These are phyloP conservation scores for Calidris pygmaea DNA, from an alignment of 2,113 vertebrate genomes.

Conservation along the genomic window DNA sequence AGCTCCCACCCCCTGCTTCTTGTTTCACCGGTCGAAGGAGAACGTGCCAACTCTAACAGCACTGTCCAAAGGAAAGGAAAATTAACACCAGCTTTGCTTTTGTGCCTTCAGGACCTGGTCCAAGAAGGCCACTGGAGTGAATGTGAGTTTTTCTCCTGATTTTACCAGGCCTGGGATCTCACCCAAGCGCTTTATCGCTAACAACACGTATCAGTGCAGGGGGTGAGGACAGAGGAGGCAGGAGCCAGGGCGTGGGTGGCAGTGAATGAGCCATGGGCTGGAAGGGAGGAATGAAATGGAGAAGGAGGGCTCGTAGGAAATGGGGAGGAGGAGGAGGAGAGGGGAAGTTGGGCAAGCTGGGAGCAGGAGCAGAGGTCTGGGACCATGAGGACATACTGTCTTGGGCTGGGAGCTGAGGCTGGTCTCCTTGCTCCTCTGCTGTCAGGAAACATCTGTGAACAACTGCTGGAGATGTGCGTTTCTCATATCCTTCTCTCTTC, in stretches of 20 bases:
- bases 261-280: fast-evolving
- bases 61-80: slow-evolving; percentile 34
- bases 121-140: slow-evolving; percentile 2
- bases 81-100: slow-evolving; percentile 53
- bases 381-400: neutral
- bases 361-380: neutral
- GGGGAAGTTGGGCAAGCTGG: neutral
- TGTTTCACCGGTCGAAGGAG: neutral
- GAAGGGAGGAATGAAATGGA: neutral
- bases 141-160: neutral
- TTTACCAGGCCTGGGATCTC: neutral
- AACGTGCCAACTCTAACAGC: slow-evolving; percentile 25
- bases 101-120: neutral
- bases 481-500: neutral
- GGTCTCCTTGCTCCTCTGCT: neutral
- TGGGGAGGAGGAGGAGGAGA: neutral
- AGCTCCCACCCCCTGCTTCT: neutral
- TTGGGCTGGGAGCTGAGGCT: neutral
- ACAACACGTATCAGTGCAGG: neutral
- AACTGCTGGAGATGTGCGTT: neutral
- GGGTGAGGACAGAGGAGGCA: neutral
- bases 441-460: neutral
- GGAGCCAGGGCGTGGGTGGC: neutral
- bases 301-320: neutral
- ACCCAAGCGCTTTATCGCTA: neutral